Evolutionary conservation across 2,113 vertebrate genomes (phyloP).

Genomic region (Microtus ochrogaster): DNA sequence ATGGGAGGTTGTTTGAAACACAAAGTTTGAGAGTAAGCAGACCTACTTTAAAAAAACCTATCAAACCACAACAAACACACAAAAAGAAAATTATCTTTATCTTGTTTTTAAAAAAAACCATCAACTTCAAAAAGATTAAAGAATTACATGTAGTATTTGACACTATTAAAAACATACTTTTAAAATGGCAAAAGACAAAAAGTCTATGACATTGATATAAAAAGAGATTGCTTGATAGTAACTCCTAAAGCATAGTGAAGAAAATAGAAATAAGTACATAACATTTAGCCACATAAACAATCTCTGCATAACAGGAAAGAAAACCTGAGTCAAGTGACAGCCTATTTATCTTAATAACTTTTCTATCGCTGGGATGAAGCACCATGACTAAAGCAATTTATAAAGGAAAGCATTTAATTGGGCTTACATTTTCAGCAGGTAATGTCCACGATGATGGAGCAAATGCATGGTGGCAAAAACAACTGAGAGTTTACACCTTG

Average conservation of each 20-base stretch:
- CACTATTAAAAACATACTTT: neutral
- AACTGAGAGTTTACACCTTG: neutral
- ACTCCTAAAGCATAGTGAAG: neutral
- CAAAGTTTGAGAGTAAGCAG: neutral
- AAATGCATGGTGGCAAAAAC: neutral
- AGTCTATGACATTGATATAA: neutral
- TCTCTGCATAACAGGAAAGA: neutral
- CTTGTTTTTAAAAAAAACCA: neutral
- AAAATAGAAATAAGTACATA: neutral
- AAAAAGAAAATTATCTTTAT: neutral
- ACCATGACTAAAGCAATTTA: neutral
- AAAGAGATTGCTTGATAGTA: neutral
- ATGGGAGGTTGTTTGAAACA: neutral
- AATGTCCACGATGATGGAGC: neutral
- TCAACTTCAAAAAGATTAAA: neutral
- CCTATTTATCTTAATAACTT: neutral
- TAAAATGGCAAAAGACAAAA: neutral
- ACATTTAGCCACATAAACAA: neutral
- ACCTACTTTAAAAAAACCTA: neutral
- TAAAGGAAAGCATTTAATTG: neutral
- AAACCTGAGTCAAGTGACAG: neutral
- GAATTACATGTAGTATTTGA: neutral
- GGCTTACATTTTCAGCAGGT: neutral
- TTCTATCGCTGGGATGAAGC: neutral
- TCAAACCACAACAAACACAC: neutral